These are phyloP conservation scores for Seladonia tumulorum DNA, from an alignment of 2,888 invertebrate species.

Conservation along the genomic window DNA sequence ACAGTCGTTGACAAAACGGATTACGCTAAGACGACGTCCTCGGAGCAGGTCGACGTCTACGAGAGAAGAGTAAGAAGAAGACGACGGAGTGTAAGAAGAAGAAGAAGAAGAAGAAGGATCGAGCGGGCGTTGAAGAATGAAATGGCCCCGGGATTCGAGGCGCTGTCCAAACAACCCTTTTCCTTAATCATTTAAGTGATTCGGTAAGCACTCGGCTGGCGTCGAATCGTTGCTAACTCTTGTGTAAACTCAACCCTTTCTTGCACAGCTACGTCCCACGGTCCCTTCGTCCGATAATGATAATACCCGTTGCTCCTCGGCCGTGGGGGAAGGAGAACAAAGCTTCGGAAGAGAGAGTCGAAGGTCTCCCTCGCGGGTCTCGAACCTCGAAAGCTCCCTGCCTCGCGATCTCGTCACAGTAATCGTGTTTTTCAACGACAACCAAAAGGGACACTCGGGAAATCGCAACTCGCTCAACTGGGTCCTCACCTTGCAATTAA, in stretches of 20 bases:
- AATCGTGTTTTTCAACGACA: too few relatives aligned
- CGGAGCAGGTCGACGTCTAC: conserved; percentile 14
- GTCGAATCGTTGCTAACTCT: conserved; percentile 78
- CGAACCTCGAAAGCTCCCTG: conserved; percentile 25
- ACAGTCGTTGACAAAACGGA: conserved; percentile 83
- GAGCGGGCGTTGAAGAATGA: conserved; percentile 74
- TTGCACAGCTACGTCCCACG: conserved; percentile 64
- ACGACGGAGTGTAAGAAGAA: conserved; percentile 32
- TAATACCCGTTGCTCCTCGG: conserved; percentile 65
- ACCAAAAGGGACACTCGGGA: too few relatives aligned
- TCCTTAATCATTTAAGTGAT: conserved; percentile 84
- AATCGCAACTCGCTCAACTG: too few relatives aligned
- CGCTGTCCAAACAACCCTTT: conserved; percentile 84
- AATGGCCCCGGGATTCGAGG: conserved; percentile 77
- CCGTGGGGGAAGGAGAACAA: conserved; percentile 64
- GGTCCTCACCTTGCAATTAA: too few relatives aligned
- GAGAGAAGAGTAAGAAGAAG: conserved; percentile 26
- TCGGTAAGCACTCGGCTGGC: conserved; percentile 81
- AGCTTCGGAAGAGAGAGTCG: conserved; percentile 47
- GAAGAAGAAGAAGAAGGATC: conserved; percentile 53
- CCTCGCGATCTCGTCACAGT: not conserved
- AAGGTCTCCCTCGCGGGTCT: conserved; percentile 29
- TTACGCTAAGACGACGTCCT: conserved; percentile 77
- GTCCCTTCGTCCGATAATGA: conserved; percentile 76
- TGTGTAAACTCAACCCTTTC: conserved; percentile 79